These are phyloP conservation scores for Podarcis cretensis DNA, from an alignment of 2,113 vertebrate species.

Conservation along the genomic window DNA sequence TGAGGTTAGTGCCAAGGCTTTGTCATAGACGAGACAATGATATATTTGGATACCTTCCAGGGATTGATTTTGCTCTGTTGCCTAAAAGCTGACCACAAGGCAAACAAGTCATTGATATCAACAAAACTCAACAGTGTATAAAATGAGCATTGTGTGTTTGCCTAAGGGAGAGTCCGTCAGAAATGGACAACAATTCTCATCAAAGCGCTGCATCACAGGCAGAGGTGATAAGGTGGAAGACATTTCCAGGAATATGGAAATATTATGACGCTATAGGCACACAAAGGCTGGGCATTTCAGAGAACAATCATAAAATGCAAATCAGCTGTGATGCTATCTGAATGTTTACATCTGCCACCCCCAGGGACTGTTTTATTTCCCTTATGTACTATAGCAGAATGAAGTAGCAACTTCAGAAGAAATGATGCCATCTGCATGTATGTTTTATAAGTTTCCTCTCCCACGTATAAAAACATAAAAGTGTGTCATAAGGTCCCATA, in stretches of 20 bases:
- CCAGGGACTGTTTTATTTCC: background rate
- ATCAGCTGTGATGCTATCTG: background rate
- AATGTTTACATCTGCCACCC: background rate
- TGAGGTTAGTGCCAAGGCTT: background rate
- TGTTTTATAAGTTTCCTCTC: background rate
- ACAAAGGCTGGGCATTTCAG: background rate
- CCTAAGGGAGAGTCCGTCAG: background rate
- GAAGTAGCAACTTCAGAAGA: background rate
- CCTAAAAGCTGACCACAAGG: background rate
- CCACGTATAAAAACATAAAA: background rate
- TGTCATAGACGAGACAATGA: background rate
- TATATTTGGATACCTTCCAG: no score
- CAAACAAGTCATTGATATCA: background rate
- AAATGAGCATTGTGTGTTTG: background rate
- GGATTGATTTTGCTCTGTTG: background rate
- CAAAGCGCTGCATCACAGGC: accelerated
- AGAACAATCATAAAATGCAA: background rate
- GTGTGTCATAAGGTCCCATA: background rate
- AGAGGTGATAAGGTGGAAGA: background rate
- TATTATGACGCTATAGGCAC: accelerated
- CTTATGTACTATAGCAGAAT: background rate
- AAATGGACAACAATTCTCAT: background rate
- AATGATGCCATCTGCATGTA: background rate
- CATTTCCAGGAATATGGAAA: background rate
- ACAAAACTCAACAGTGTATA: no score